Conservation (phyloP, 1,140 invertebrate genomes). For the Oncopodura yosiiana region DNA sequence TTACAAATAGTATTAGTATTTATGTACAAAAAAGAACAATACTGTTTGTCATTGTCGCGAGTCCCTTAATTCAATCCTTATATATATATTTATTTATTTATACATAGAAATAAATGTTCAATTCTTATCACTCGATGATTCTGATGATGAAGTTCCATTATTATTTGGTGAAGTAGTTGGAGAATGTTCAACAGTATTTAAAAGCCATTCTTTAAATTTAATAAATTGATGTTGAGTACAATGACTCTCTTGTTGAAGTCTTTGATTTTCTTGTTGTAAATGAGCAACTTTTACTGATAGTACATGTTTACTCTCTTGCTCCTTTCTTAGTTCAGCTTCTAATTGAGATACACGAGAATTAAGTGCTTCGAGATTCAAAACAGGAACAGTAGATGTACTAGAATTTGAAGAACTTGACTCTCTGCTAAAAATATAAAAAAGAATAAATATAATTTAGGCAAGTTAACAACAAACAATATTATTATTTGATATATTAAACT, state of each 20-base stretch:
- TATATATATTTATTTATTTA: too few species aligned
- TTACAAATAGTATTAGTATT: too few species aligned
- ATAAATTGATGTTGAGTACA: slow-evolving; percentile 77
- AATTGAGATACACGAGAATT: slow-evolving; percentile 54
- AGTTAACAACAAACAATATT: too few species aligned
- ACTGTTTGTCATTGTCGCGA: too few species aligned
- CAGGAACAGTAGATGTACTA: slow-evolving; percentile 19
- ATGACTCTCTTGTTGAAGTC: slow-evolving; percentile 77
- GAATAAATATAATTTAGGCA: not conserved
- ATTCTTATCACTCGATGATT: not conserved
- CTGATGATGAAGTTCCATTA: not conserved
- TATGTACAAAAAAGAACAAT: too few species aligned
- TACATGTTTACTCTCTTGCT: slow-evolving; percentile 51
- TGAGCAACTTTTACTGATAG: slow-evolving; percentile 61
- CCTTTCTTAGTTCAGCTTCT: slow-evolving; percentile 52
- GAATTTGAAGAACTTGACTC: not conserved
- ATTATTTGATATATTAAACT: too few species aligned
- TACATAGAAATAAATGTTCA: not conserved
- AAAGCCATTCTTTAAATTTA: slow-evolving; percentile 88
- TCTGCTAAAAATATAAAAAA: slow-evolving; percentile 4
- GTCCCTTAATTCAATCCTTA: too few species aligned
- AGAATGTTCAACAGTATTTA: slow-evolving; percentile 62
- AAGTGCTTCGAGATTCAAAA: slow-evolving; percentile 47
- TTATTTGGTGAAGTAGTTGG: not conserved
- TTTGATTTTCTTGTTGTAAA: slow-evolving; percentile 70